Conservation (phyloP, 2,888 invertebrate species). For the Drosophila limbata region DNA sequence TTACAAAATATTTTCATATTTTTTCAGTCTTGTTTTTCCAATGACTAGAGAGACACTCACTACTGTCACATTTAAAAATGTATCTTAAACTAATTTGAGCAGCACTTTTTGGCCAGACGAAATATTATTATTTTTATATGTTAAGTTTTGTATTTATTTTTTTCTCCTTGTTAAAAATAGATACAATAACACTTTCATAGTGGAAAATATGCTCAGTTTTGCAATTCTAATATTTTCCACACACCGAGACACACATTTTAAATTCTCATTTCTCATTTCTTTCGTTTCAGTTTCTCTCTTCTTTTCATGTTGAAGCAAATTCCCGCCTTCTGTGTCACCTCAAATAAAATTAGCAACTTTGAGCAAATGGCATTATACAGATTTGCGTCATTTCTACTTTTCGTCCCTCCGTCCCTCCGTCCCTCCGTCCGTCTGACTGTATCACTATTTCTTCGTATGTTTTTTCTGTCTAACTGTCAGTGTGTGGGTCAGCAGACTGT, state of each 20-base stretch:
- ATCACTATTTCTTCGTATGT: slow-evolving; percentile 5
- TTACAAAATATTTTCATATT: slow-evolving; percentile 50
- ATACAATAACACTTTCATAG: slow-evolving; percentile 44
- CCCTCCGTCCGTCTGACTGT: neutral
- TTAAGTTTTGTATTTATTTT: slow-evolving; percentile 37
- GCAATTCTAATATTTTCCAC: slow-evolving; percentile 65
- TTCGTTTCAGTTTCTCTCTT: slow-evolving; percentile 1
- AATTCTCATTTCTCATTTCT: slow-evolving; percentile 43
- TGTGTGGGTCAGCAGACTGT: slow-evolving; percentile 27
- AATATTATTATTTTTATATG: slow-evolving; percentile 62
- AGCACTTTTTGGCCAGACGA: slow-evolving; percentile 66
- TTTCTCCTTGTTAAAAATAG: slow-evolving; percentile 65
- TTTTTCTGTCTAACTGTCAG: slow-evolving; percentile 10
- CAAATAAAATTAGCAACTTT: slow-evolving; percentile 81
- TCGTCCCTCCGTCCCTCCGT: slow-evolving; percentile 3
- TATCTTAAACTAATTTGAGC: slow-evolving; percentile 81
- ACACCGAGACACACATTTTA: slow-evolving; percentile 32
- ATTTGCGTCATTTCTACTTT: slow-evolving; percentile 74
- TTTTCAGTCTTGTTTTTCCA: slow-evolving; percentile 46
- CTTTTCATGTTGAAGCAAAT: slow-evolving; percentile 39
- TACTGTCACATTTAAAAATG: slow-evolving; percentile 84
- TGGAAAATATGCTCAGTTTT: slow-evolving; percentile 63
- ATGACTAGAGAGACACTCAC: slow-evolving; percentile 71
- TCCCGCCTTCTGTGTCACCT: slow-evolving; percentile 82
- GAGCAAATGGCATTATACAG: slow-evolving; percentile 75